Percentiles rank a stretch among this genome's conserved stretches.
Evolutionary conservation across 2,888 invertebrate genomes (phyloP).

Genomic region (Chironomus tentans): DNA sequence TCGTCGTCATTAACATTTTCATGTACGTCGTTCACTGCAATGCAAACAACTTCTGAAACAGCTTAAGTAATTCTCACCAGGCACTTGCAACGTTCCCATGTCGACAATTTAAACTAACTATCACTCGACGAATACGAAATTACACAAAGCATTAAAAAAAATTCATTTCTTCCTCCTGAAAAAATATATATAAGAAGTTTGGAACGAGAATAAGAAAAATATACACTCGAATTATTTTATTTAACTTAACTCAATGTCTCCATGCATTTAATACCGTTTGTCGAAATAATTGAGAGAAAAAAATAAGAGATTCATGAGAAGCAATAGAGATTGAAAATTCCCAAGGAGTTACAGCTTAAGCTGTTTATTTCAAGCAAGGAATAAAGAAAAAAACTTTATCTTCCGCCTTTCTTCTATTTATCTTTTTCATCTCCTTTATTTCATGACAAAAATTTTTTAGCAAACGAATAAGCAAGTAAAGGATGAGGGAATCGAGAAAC

Average conservation of each 20-base stretch:
- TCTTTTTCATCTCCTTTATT: background rate
- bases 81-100: background rate
- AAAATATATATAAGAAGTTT: no score
- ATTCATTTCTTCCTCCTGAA: no score
- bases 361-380: background rate
- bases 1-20: background rate
- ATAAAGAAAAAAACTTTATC: background rate
- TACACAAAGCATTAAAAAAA: background rate
- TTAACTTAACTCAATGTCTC: conserved; percentile 13
- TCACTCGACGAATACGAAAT: conserved; percentile 12
- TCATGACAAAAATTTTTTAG: background rate
- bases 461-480: background rate
- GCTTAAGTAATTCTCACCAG: no score
- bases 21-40: no score
- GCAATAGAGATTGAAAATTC: background rate
- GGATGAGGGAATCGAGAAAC: background rate
- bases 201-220: background rate
- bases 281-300: conserved; percentile 7
- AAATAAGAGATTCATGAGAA: background rate
- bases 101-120: background rate
- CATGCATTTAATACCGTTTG: conserved; percentile 10
- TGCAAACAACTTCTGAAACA: background rate
- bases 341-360: conserved; percentile 15
- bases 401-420: conserved; percentile 1
- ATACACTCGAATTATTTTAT: conserved; percentile 9